Evolutionary conservation across 1,140 invertebrate genomes (phyloP), one percentile per base, ranked within the genome.

Genomic region (Ceratina japonica): DNA sequence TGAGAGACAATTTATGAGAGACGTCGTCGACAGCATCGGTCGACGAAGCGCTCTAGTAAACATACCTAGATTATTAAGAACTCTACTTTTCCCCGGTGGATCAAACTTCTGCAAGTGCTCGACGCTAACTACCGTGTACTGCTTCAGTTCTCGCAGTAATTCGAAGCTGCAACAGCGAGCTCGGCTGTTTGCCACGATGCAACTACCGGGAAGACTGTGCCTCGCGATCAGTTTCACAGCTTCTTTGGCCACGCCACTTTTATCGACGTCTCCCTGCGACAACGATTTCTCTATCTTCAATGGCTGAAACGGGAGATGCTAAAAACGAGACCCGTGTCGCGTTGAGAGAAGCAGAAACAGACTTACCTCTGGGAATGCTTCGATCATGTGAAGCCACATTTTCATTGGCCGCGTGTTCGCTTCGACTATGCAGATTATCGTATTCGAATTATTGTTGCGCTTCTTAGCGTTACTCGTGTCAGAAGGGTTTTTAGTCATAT

Each of bases 361-460:
- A 0, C 5, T 12, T 88, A 91, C 90, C 86, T 92, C 91, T 68
- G 89, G 88, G 64, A 90, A 76, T 58, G 89, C 80, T 68, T 89
- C 79, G n/a, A 93, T 86, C 56, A 93, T 90, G 64, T 92, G 91
- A 54, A 93, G 82, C 91, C 91, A 93, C 87, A 92, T 90, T 56
- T 88, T 88, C 66, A 90, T 91, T 65, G 91, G 91, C 69, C 91
- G 85, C 27, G 88, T 76, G 85, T 88, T 90, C 61, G 90, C 88
- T 88, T 94, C 93, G 7, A 90, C 91, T 49, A 93, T 92, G 78
- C 93, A 94, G n/a, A 94, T 80, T 75, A 94, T 91, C 49, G 90
- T 91, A 20, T 91, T 89, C 16, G 87, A 90, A 85, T 92, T 91
- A 79, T 93, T 93, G 76, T 93, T 92, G 49, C 91, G 88, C 81